Base-by-base conservation (phyloP, 2,888 invertebrate species). In the Dioctria rufipes region DNA sequence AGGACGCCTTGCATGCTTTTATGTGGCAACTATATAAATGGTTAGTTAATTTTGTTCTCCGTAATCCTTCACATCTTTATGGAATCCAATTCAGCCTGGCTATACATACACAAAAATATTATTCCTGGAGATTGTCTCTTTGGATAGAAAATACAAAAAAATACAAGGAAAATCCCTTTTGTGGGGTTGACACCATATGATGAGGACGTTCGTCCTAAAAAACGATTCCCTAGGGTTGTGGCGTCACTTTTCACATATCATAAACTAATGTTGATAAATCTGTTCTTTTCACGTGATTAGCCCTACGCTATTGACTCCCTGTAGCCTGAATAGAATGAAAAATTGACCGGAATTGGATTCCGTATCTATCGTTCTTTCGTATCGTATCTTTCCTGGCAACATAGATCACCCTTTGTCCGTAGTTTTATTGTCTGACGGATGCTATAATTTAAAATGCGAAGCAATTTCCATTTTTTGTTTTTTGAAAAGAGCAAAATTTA, bases 271-370 rank as follows among this genome's bases (percentile, higher is more conserved):
- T 79, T 81, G 81, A 81, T 81, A 81, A 81, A 81, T 81, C 66
- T 81, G 73, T 79, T 81, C 73, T 79, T 81, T 81, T 81, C 81
- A 81, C 73, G 65, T 73, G 81, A 81, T 81, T 81, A 79, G 79
- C 69, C 79, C 58, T 75, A 71, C 60, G 81, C 73, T 71, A 79
- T 71, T 81, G 81, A 81, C 81, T 81, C 75, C 54, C 43, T 51
- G 63, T 11, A 46, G 25, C 60, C 39, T 81, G 81, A 81, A 81
- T 81, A 61, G 78, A 65, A 79, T 81, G 81, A 81, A 81, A 79
- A 81, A 81, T 81, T 81, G 81, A 81, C 73, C 81, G 79, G 78
- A 79, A 78, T 79, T 73, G 65, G 39, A 79, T 66, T 79, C 66
- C 66, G 71, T 71, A 51, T 73, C 25, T 25, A 25, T 25, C 25